Conservation (phyloP, 2,113 vertebrate genomes). For the Psammodynastes pulverulentus region DNA sequence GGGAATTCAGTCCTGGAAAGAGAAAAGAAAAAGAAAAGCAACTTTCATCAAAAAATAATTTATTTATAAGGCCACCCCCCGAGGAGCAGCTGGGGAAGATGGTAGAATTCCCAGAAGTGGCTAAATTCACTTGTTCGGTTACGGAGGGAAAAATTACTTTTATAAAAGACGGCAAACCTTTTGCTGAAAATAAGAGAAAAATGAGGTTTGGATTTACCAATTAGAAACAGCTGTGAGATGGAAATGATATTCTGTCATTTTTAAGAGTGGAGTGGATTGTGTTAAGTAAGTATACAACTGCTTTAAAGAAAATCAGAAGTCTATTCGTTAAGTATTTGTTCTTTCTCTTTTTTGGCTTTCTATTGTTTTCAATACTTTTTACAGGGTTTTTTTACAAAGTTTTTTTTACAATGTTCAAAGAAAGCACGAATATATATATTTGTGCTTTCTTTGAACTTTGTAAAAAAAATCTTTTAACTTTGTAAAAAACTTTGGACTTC, state of each 20-base stretch:
- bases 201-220: neutral
- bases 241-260: neutral
- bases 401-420: too few species aligned
- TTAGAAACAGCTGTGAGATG: neutral
- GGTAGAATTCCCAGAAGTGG: neutral
- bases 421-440: too few species aligned
- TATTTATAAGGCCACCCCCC: neutral
- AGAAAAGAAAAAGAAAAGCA: neutral
- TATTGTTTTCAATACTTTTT: too few species aligned
- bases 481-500: too few species aligned
- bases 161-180: neutral
- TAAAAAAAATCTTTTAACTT: too few species aligned
- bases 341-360: neutral
- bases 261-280: neutral
- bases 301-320: neutral
- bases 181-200: neutral
- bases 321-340: neutral
- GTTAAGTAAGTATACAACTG: neutral
- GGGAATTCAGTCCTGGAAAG: neutral
- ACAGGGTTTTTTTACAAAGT: too few species aligned
- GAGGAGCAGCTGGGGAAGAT: neutral
- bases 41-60: neutral
- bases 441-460: too few species aligned
- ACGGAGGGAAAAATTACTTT: neutral
- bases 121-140: neutral